These are phyloP conservation scores for Thalassaphorura encarpata DNA, from an alignment of 1,140 invertebrate genomes.

Conservation along the genomic window DNA sequence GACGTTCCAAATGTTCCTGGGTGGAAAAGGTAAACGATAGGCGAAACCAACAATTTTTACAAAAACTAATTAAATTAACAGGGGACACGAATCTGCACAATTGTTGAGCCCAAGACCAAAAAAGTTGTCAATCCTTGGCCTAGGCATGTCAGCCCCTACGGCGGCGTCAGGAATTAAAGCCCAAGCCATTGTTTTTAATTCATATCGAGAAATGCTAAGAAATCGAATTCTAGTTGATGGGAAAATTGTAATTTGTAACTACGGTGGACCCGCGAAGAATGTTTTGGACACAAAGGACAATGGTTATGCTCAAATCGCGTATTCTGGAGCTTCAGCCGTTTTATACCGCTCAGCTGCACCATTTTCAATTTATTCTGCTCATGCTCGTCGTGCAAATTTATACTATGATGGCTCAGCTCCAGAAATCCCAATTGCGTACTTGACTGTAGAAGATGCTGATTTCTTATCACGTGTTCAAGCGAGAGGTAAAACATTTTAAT, in stretches of 20 bases:
- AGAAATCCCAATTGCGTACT: constrained; percentile 43
- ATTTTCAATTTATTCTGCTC: constrained; percentile 38
- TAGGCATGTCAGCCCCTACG: not conserved
- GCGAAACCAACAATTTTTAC: no score
- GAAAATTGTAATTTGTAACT: constrained; percentile 42
- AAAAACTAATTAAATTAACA: no score
- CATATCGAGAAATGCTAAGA: not conserved
- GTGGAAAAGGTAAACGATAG: not conserved
- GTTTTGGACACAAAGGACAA: constrained; percentile 35
- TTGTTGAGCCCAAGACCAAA: not conserved
- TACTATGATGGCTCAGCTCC: constrained; percentile 27
- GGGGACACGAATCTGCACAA: not conserved
- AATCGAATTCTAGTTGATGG: constrained; percentile 20
- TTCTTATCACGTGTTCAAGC: constrained; percentile 41
- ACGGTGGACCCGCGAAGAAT: constrained; percentile 31
- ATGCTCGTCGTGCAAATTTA: constrained; percentile 22
- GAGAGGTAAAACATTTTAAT: no score
- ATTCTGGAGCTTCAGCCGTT: constrained; percentile 41
- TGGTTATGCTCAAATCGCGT: constrained; percentile 36
- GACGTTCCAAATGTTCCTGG: not conserved
- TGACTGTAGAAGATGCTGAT: constrained; percentile 47
- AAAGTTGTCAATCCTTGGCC: not conserved
- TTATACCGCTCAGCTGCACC: constrained; percentile 42
- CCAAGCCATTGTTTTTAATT: not conserved
- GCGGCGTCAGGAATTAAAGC: not conserved